phyloP scores from a whole-genome alignment of 2,888 invertebrate species.

The Tipula vernalis region DNA sequence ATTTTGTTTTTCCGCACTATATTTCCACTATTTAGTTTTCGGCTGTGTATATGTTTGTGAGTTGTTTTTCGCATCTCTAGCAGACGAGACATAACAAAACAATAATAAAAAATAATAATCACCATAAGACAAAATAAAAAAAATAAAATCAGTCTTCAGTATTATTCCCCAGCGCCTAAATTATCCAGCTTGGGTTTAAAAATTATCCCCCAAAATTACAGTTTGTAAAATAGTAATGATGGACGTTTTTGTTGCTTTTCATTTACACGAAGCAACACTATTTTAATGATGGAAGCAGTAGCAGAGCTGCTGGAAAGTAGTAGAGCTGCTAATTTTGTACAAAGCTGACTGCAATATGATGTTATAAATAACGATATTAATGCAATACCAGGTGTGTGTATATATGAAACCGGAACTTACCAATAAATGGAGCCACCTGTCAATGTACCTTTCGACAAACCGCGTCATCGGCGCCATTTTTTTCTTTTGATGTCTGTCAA shows the following conservation, averaged over 20 bases:
- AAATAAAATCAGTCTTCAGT: neutral
- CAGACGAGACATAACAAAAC: neutral
- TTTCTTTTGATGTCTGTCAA: too few species aligned
- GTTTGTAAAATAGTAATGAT: neutral
- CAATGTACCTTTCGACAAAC: too few species aligned
- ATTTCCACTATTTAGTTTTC: neutral
- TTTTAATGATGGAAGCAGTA: too few species aligned
- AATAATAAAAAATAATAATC: neutral
- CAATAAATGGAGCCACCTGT: too few species aligned
- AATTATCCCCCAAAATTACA: neutral
- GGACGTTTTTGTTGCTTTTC: neutral
- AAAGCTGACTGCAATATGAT: too few species aligned
- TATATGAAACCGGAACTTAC: too few species aligned
- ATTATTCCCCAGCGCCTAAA: neutral
- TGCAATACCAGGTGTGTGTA: too few species aligned
- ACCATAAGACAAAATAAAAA: neutral
- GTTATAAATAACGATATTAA: too few species aligned
- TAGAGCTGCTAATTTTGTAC: too few species aligned
- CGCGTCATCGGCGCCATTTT: too few species aligned
- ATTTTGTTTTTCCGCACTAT: neutral
- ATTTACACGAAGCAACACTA: too few species aligned
- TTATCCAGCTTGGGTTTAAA: neutral
- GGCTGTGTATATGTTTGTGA: neutral
- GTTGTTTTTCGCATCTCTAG: neutral
- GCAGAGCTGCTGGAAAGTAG: too few species aligned